phyloP scores from a whole-genome alignment of 2,797 vertebrate species.

The Ataeniobius toweri region DNA sequence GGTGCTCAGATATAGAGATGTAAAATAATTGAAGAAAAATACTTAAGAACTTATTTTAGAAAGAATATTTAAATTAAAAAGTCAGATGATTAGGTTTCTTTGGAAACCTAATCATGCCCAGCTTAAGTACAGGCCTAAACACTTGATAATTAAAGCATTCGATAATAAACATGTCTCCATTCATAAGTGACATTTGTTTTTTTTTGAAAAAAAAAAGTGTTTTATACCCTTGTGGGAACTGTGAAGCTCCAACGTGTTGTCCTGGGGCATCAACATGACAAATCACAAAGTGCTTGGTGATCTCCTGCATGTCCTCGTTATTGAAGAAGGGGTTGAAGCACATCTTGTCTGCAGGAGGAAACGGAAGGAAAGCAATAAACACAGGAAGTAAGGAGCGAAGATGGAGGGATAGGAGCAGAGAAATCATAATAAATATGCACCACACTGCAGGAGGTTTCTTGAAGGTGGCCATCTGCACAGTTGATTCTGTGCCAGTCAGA shows the following conservation, averaged over 20 bases:
- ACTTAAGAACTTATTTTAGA: not conserved
- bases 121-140: not conserved
- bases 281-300: slow-evolving; percentile 96
- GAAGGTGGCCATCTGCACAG: slow-evolving; percentile 50
- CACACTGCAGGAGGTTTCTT: slow-evolving; percentile 4
- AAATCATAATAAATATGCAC: slow-evolving; percentile 18
- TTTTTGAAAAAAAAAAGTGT: not conserved
- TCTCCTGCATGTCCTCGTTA: slow-evolving; percentile 97
- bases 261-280: slow-evolving; percentile 94
- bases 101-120: not conserved
- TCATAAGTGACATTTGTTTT: not conserved
- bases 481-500: slow-evolving; percentile 24
- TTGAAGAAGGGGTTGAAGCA: slow-evolving; percentile 96
- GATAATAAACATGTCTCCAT: slow-evolving; percentile 6
- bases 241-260: slow-evolving; percentile 91
- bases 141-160: not conserved
- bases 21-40: not conserved
- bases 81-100: not conserved
- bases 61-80: not conserved
- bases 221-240: slow-evolving; percentile 82
- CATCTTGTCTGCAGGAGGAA: slow-evolving; percentile 87
- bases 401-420: slow-evolving; percentile 13
- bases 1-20: not conserved
- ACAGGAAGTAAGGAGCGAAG: not conserved
- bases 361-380: slow-evolving; percentile 4